These are phyloP conservation scores for Palythoa heliodiscus DNA, from an alignment of 92 coral and sea anemone genomes.

Conservation along the genomic window DNA sequence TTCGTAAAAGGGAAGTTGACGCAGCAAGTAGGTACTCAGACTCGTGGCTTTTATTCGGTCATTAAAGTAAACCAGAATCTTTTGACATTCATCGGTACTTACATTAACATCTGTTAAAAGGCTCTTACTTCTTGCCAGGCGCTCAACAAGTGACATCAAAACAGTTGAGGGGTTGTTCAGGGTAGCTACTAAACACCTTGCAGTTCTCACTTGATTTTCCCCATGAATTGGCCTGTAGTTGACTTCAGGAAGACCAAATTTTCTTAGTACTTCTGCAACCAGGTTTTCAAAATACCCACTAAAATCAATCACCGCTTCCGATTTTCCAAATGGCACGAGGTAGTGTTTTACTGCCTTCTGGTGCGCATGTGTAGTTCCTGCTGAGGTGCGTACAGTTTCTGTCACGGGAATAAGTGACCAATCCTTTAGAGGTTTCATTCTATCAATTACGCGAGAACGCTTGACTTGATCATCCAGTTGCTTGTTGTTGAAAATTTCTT, in stretches of 20 bases:
- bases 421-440: conserved; percentile 35
- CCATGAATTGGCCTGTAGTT: conserved; percentile 28
- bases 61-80: conserved; percentile 55
- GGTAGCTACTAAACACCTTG: conserved; percentile 48
- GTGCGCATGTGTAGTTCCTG: no score
- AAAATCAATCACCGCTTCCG: conserved; percentile 55
- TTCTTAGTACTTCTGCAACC: conserved; percentile 29
- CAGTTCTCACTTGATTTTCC: not conserved
- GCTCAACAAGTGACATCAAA: conserved; percentile 47
- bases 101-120: conserved; percentile 20
- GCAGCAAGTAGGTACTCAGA: conserved; percentile 1
- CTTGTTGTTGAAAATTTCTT: not conserved
- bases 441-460: not conserved
- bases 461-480: not conserved
- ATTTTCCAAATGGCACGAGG: conserved; percentile 55
- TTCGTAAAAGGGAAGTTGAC: conserved; percentile 57
- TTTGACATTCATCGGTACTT: not conserved
- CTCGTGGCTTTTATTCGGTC: not conserved
- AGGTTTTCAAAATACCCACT: not conserved
- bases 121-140: not conserved
- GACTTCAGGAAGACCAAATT: conserved; percentile 55
- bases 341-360: conserved; percentile 20
- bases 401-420: conserved; percentile 76
- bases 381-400: conserved; percentile 2
- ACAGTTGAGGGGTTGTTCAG: conserved; percentile 55